These are phyloP conservation scores for Pseudococcus longispinus DNA, from an alignment of 2,888 invertebrate species.

Conservation along the genomic window DNA sequence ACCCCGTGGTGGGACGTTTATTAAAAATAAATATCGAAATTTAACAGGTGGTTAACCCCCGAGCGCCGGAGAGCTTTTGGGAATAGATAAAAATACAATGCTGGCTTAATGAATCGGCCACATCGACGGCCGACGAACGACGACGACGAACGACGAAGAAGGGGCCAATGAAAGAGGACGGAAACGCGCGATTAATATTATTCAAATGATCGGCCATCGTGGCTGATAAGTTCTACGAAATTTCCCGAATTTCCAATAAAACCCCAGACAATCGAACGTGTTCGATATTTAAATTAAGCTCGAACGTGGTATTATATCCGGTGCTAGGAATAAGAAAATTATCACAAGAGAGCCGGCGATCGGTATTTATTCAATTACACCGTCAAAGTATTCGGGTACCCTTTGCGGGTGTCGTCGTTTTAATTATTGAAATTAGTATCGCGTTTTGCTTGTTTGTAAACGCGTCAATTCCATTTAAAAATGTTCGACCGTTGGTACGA, in stretches of 20 bases:
- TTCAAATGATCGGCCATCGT: background rate
- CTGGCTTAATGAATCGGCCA: conserved; percentile 2
- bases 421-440: conserved; percentile 52
- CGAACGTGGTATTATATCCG: background rate
- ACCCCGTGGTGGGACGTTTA: background rate
- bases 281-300: background rate
- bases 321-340: background rate
- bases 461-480: conserved; percentile 51
- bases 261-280: background rate
- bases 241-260: conserved; percentile 33
- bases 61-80: background rate
- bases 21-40: conserved; percentile 9
- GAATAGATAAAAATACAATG: conserved; percentile 21
- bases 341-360: background rate
- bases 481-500: conserved; percentile 28
- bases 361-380: conserved; percentile 4
- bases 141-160: background rate
- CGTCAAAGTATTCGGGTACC: conserved; percentile 18
- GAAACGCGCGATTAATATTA: background rate
- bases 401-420: conserved; percentile 2
- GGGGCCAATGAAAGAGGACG: background rate
- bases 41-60: conserved; percentile 38
- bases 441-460: conserved; percentile 48
- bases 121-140: background rate
- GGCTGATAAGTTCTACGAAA: background rate